phyloP scores from a whole-genome alignment of 1,140 invertebrate species.

The Lasaia peninsularis region DNA sequence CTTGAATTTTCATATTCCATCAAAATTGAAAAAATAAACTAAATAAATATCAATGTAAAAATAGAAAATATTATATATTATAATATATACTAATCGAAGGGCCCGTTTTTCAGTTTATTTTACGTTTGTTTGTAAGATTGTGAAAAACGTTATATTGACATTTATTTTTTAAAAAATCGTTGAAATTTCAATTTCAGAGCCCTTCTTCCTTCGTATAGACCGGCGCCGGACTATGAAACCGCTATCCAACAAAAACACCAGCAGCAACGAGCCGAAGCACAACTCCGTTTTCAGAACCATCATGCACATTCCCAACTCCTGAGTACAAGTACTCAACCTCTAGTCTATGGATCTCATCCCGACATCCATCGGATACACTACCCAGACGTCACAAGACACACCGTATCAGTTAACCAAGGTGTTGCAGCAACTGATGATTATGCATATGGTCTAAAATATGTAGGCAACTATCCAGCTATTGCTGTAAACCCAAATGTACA shows the following conservation, averaged over 20 bases:
- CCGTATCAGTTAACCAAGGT: conserved; percentile 52
- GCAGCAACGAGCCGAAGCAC: conserved; percentile 58
- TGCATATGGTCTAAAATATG: conserved; percentile 48
- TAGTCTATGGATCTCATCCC: conserved; percentile 81
- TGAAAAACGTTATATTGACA: not conserved
- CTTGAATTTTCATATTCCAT: too few species aligned
- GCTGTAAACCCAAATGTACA: conserved; percentile 63
- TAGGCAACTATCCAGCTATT: conserved; percentile 54
- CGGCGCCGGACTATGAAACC: conserved; percentile 95
- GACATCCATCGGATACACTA: conserved; percentile 80
- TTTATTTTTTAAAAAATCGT: not conserved
- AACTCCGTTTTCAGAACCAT: conserved; percentile 65
- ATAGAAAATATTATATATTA: too few species aligned
- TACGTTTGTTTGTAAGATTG: too few species aligned
- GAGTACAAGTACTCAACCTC: conserved; percentile 44
- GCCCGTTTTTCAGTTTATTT: too few species aligned
- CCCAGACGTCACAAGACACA: conserved; percentile 82
- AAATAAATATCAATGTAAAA: too few species aligned
- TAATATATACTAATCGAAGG: too few species aligned
- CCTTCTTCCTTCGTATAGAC: conserved; percentile 91
- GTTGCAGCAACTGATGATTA: conserved; percentile 52
- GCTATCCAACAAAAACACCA: conserved; percentile 91
- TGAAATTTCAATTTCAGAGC: conserved; percentile 69
- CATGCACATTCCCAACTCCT: conserved; percentile 50
- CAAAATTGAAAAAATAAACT: too few species aligned